Conservation (phyloP, 2,888 invertebrate genomes). For the Drosophila dives region DNA sequence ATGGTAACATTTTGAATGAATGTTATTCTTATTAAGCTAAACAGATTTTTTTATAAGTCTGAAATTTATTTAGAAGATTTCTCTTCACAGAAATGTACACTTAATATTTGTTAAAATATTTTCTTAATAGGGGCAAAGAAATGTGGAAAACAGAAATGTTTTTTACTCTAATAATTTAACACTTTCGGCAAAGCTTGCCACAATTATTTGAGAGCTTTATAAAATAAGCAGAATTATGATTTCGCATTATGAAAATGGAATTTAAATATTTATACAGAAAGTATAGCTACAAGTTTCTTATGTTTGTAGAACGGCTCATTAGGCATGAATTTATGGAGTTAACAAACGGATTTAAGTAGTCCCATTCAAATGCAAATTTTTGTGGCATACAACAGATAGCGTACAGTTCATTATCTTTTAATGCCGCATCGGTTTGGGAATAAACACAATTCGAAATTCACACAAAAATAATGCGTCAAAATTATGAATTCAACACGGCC, state of each 20-base stretch:
- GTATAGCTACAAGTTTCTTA: conserved; percentile 3
- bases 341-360: conserved; percentile 26
- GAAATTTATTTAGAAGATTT: not conserved
- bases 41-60: not conserved
- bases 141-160: not conserved
- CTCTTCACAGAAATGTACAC: not conserved
- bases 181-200: not conserved
- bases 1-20: not conserved
- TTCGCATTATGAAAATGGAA: not conserved
- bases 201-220: not conserved
- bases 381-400: conserved; percentile 5
- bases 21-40: not conserved
- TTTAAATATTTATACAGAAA: not conserved
- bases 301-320: conserved; percentile 32
- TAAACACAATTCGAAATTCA: conserved; percentile 74
- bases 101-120: not conserved
- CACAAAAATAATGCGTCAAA: conserved; percentile 81
- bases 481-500: conserved; percentile 81
- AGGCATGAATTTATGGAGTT: conserved; percentile 21
- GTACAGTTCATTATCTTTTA: conserved; percentile 71
- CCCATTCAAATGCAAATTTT: conserved; percentile 57
- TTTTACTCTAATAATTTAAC: not conserved
- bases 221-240: not conserved
- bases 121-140: not conserved
- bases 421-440: conserved; percentile 59